Base-by-base conservation (phyloP, 2,113 vertebrate genomes). In the Notothenia rossii region DNA sequence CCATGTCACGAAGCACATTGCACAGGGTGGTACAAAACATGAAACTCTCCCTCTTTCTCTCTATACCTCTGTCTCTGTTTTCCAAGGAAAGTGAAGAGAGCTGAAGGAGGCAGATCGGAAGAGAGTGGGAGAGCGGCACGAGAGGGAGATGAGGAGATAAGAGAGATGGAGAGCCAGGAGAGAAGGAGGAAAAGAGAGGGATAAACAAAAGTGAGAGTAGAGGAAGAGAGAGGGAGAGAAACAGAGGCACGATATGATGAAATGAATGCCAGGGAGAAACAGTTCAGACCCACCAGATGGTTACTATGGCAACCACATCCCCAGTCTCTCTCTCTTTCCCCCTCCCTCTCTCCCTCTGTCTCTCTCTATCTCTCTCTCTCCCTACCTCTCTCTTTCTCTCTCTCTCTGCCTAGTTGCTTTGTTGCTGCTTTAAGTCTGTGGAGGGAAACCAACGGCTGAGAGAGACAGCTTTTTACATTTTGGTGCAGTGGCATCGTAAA, bases 231-330 rank as follows among this genome's bases (percentile, higher is more conserved):
- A 83, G 79, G 58, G 77, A 79, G 73, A 82, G 69, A 90, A 80
- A 89, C 74, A 72, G 51, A 82, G 86, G 75, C 88, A 88, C 84
- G 73, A 82, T 86, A 86, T 93, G 91, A 92, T 91, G 89, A 94
- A 93, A 93, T 86, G 87, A 91, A 90, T 84, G 86, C 82, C 86
- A 92, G 88, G 79, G 90, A 91, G 83, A 90, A 91, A 88, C 90
- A 72, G 89, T 90, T 92, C 89, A 93, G 91, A 91, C 92, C 93
- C 72, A 87, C 92, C 89, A 90, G 87, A 91, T 93, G 88, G 93
- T 94, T 94, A 80, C 92, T 89, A 93, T 94, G 86, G 93, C 90
- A 94, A 94, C 93, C 88, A 86, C 88, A 92, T 89, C 86, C 90
- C 89, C 79, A 75, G 83, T 84, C 81, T 90, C 85, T 80, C 89